Percentiles rank a stretch among this genome's conserved stretches.
Conservation (phyloP, 2,888 invertebrate genomes). For the Altica lythri region DNA sequence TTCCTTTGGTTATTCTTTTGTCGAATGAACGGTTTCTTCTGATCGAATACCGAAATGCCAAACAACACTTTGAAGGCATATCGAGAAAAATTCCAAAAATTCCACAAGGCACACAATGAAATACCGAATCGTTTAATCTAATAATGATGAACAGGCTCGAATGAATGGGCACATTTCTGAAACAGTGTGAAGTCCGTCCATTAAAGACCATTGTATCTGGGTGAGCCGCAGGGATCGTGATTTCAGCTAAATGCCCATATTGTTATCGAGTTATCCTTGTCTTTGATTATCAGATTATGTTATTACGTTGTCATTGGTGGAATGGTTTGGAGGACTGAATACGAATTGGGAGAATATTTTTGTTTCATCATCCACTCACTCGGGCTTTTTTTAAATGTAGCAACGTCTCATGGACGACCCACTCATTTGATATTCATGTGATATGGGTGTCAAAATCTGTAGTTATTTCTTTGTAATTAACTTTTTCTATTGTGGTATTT, state of each 20-base stretch:
- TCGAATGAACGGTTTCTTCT: too few relatives aligned
- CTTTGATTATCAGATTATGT: constrained; percentile 45
- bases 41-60: constrained; percentile 20
- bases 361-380: constrained; percentile 23
- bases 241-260: constrained; percentile 51
- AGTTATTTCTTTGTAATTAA: constrained; percentile 15
- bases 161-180: constrained; percentile 58
- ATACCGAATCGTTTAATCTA: constrained; percentile 30
- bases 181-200: constrained; percentile 57
- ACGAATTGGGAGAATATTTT: constrained; percentile 23
- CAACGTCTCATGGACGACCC: constrained; percentile 9
- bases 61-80: constrained; percentile 27
- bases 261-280: constrained; percentile 56
- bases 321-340: constrained; percentile 12
- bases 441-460: constrained; percentile 11
- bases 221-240: constrained; percentile 43
- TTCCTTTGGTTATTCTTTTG: too few relatives aligned
- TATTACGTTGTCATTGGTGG: constrained; percentile 26
- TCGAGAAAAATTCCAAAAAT: constrained; percentile 29
- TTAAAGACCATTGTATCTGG: constrained; percentile 49
- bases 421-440: constrained; percentile 18
- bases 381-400: constrained; percentile 17
- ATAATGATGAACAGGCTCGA: constrained; percentile 39
- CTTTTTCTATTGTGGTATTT: constrained; percentile 8
- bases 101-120: constrained; percentile 23